These are phyloP conservation scores for Aspiorhynchus laticeps DNA, from an alignment of 2,113 vertebrate genomes.

Conservation along the genomic window DNA sequence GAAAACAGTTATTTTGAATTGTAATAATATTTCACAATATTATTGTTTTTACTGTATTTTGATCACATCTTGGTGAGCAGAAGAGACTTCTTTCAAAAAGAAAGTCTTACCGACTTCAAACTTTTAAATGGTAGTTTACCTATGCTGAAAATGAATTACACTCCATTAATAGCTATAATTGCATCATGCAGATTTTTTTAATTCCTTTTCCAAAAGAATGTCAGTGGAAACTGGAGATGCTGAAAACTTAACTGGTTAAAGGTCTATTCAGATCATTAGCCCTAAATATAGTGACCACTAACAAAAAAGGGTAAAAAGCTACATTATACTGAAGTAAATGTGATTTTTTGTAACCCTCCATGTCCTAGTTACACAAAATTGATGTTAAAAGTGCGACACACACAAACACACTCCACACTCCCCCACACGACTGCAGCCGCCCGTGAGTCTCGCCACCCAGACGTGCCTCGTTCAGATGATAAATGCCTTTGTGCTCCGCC, in stretches of 20 bases:
- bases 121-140: too few species aligned
- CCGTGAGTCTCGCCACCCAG: slow-evolving; percentile 15
- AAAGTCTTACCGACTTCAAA: too few species aligned
- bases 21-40: too few species aligned
- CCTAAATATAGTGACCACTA: background rate
- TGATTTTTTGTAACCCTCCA: slow-evolving; percentile 30
- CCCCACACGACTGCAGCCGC: background rate
- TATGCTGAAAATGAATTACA: too few species aligned
- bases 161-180: background rate
- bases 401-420: slow-evolving; percentile 23
- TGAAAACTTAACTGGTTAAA: background rate
- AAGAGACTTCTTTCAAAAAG: background rate
- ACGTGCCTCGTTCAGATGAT: slow-evolving; percentile 38
- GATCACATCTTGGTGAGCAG: too few species aligned
- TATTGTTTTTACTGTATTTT: too few species aligned
- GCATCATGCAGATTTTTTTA: background rate
- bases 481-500: slow-evolving; percentile 49
- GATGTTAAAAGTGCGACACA: background rate
- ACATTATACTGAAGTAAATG: background rate
- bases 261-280: background rate
- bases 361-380: slow-evolving; percentile 3
- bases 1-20: too few species aligned
- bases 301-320: background rate
- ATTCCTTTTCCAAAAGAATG: background rate
- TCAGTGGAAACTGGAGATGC: background rate